Base-by-base conservation (phyloP, 92 coral and sea anemone genomes). In the Anthopleura xanthogrammica region DNA sequence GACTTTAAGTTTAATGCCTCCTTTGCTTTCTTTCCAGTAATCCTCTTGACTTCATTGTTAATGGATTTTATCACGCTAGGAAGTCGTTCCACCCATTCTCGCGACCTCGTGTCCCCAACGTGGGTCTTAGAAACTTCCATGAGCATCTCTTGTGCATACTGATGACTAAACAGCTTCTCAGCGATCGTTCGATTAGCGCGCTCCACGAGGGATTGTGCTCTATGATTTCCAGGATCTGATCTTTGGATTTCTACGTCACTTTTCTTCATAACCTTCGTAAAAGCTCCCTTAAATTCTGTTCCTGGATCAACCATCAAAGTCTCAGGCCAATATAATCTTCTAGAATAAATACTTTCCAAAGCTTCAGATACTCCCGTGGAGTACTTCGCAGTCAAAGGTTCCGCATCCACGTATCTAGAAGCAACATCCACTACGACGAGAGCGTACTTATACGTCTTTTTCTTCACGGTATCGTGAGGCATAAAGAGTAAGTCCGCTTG, bases 291-390 rank as follows among this genome's bases (percentile, higher is more conserved):
- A 16, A 83, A 83, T 43, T 83, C 86, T 1, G 72, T 60, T 0
- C 86, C 86, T 1, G 86, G 73, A 58, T 83, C 86, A 9, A 83
- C 86, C 3, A 54, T 79, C 2, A 83, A 19, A 2, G 75, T 23
- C 3, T 83, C 46, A 5, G 87, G 82, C 77, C 77, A 83, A 43
- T 40, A 77, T 23, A 83, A 29, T 1, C 50, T 57, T 12, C 82
- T 46, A 0, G 16, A 10, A 52, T 83, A 75, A 0, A 75, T 83
- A 16, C 1, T 14, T 3, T 17, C 29, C 1, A 58, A 46, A 12
- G 76, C 86, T 11, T 6, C 11, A 12, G 86, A 79, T 23, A 83
- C 76, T 17, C 60, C 81, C 11, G 3, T 39, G 3, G 80, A 39
- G 1, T 57, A 14, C 58, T 83, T 83, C 0, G 74, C 11, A 5